A percentile compares a stretch with the other conserved stretches of the same genome.
Evolutionary conservation across 2,797 vertebrate genomes (phyloP).

Genomic region (Aulostomus chinensis): DNA sequence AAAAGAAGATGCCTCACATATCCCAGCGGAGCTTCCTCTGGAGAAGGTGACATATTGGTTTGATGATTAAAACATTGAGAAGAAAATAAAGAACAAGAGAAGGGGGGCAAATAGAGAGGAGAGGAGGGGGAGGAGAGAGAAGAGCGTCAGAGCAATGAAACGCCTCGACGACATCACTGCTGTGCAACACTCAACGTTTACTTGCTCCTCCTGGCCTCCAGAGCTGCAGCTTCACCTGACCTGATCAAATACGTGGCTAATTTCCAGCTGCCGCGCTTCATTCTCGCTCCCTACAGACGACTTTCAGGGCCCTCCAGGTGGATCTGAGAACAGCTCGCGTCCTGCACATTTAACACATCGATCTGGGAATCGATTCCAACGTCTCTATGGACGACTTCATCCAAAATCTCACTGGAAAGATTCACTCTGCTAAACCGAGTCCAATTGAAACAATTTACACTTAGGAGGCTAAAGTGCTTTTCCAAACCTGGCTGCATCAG

Average conservation of each 20-base stretch:
- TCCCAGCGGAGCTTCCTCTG: conserved; percentile 88
- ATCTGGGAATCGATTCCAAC: background rate
- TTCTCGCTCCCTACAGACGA: background rate
- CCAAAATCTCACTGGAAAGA: background rate
- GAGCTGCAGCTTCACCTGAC: background rate
- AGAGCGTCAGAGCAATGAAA: conserved; percentile 30
- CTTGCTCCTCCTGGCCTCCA: background rate
- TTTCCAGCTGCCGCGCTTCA: background rate
- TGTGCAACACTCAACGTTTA: conserved; percentile 19
- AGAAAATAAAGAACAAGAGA: conserved; percentile 21
- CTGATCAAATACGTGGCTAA: conserved; percentile 1
- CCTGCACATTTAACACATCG: conserved; percentile 1
- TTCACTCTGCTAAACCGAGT: background rate
- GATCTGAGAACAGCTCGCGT: no score
- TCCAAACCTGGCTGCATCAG: no score
- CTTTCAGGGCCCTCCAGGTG: background rate
- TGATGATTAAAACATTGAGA: conserved; percentile 23
- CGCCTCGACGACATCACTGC: conserved; percentile 17
- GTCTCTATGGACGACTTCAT: background rate
- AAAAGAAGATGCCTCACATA: conserved; percentile 81
- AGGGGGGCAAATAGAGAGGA: conserved; percentile 16
- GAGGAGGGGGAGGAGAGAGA: conserved; percentile 26
- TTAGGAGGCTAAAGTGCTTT: no score
- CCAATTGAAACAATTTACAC: background rate
- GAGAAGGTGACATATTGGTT: conserved; percentile 67